Evolutionary conservation across 2,888 invertebrate species (phyloP), one percentile per base, ranked within the genome.

Genomic region (Aphrophora alni): DNA sequence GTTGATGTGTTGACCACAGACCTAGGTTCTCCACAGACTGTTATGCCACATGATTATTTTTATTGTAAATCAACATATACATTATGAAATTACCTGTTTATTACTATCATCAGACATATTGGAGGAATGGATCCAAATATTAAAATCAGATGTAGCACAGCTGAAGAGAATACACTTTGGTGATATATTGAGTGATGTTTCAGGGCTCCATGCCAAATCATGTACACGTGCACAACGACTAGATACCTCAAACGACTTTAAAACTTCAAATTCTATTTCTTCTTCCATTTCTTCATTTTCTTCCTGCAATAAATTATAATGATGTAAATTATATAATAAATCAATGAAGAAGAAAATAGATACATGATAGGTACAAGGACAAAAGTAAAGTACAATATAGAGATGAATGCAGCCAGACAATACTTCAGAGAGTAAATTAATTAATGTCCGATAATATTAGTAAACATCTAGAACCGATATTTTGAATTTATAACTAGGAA

Each of bases 121-220:
- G 17, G 78, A 71, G 80, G 78, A 84, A 82, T n/a, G 84, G 17
- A 80, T 80, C 80, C 80, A 74, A 28, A 86, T 81, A 83, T 90
- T 90, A 84, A 90, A 91, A 87, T 92, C 92, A 8, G 89, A 89
- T 25, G 91, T 90, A 26, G 91, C 92, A 1, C 90, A 88, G 81
- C 89, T 89, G 85, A 92, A 91, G 28, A 89, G 86, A n/a, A 91
- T 84, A 83, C 89, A 88, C 86, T 91, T 91, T 1, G 93, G 93
- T 17, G 92, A 87, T 24, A 90, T 87, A 77, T 89, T 90, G 3
- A 93, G 85, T 0, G 91, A 91, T 12, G 93, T 92, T 85, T 92
- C 91, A 26, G 93, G 92, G 71, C 93, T 92, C 88, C 93, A 90
- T 27, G 90, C 89, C 10, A 93, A 86, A 0, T 90, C 89, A 83